Base-by-base conservation (phyloP, 2,113 vertebrate genomes). In the Corythaeola cristata region DNA sequence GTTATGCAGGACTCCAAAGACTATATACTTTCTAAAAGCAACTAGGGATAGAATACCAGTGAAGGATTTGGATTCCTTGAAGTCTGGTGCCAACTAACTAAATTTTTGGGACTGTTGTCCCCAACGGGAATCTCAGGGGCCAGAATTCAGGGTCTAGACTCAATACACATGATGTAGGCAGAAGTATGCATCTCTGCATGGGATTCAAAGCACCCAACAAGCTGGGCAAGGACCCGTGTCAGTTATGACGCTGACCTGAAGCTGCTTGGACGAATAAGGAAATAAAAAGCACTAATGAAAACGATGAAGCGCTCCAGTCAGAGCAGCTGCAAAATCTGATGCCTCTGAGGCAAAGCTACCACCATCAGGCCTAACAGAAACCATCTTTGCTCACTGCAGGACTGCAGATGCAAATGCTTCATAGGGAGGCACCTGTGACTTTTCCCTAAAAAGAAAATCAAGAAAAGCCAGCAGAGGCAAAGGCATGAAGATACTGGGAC, bases 391-490 rank as follows among this genome's bases (percentile, higher is more conserved):
- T 55, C 55, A 49, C n/a, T 44, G 41, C 21, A 83, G 26, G n/a
- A 55, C 10, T 37, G 18, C 11, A 39, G 9, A 52, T 33, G 15
- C 9, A 58, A 69, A 69, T 32, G 6, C 12, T 52, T 52, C 55
- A 7, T 32, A 58, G 22, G 9, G 9, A 76, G 16, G n/a, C 12
- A 37, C 23, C 53, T 44, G 18, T 7, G 9, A 68, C n/a, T 59
- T 17, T 76, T 76, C 28, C 28, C 37, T 28, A 5, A 23, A 21
- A 32, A 81, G 6, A 33, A 63, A 62, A 50, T 41, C 5, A 11
- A 49, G 11, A 74, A 15, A 45, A 8, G 7, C 30, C 3, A 0
- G 8, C 3, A 2, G 50, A 4, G 5, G 44, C 59, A 24, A 7
- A 78, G 50, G 17, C 44, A 20, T 0, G 4, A 37, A 69, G 28